phyloP scores from a whole-genome alignment of 2,888 invertebrate species.

The Lathronympha strigana region DNA sequence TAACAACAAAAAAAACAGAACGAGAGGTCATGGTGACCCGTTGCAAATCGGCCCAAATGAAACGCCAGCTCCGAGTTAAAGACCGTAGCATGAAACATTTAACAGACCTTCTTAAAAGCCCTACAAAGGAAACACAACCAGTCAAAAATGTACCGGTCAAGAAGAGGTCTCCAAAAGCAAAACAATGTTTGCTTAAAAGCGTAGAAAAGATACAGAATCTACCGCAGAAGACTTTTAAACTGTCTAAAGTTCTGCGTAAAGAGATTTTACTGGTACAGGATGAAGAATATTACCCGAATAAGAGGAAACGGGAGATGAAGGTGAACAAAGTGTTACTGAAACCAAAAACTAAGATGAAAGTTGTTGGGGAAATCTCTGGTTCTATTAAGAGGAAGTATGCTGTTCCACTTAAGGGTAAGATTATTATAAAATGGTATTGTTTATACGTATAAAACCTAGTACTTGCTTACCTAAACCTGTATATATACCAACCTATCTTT shows the following conservation, averaged over 20 bases:
- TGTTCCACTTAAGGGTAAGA: conserved; percentile 59
- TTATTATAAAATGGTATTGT: not conserved
- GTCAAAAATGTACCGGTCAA: conserved; percentile 43
- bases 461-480: too few species aligned
- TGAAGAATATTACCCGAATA: conserved; percentile 63
- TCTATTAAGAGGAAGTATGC: conserved; percentile 63
- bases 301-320: conserved; percentile 52
- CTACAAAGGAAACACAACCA: conserved; percentile 34
- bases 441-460: too few species aligned
- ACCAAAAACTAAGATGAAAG: conserved; percentile 58
- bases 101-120: conserved; percentile 46
- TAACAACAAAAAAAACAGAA: conserved; percentile 44
- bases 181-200: conserved; percentile 40
- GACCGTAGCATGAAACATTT: conserved; percentile 47
- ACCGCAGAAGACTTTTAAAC: conserved; percentile 30
- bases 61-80: conserved; percentile 48
- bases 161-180: conserved; percentile 40
- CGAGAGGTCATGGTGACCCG: conserved; percentile 59
- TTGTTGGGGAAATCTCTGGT: conserved; percentile 53
- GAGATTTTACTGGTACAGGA: conserved; percentile 17
- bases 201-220: conserved; percentile 42
- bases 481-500: too few species aligned
- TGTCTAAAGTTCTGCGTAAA: conserved; percentile 25
- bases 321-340: conserved; percentile 59
- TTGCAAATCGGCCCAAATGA: conserved; percentile 56